Percentiles rank a stretch among this genome's conserved stretches.
Evolutionary conservation across 1,140 invertebrate genomes (phyloP).

Genomic region (Pachyrhynchus sulphureomaculatus): DNA sequence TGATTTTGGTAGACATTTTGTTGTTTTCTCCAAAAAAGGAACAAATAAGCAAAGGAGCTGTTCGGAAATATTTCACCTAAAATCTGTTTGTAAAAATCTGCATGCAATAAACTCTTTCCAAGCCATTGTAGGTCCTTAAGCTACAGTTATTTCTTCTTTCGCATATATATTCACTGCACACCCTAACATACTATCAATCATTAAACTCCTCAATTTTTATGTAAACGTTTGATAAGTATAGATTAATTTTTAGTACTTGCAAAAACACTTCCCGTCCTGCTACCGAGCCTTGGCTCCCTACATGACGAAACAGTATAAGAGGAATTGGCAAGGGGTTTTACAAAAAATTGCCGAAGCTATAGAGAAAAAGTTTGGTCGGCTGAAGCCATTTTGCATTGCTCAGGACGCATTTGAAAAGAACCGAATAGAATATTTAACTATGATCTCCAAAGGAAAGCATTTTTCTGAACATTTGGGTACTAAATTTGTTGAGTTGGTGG

Average conservation of each 20-base stretch:
- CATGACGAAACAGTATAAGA: conserved; percentile 54
- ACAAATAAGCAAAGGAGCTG: too few species aligned
- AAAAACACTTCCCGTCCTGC: conserved; percentile 58
- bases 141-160: too few species aligned
- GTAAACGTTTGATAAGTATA: too few species aligned
- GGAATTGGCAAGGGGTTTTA: conserved; percentile 57
- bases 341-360: conserved; percentile 61
- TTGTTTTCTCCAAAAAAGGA: too few species aligned
- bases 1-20: too few species aligned
- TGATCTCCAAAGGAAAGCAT: conserved; percentile 57
- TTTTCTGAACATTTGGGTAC: conserved; percentile 50
- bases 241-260: conserved; percentile 56
- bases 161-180: too few species aligned
- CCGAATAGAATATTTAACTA: conserved; percentile 58
- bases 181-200: too few species aligned
- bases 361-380: conserved; percentile 61
- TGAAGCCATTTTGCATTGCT: conserved; percentile 59
- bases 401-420: conserved; percentile 58
- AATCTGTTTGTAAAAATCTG: too few species aligned
- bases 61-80: too few species aligned
- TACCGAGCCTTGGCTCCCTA: conserved; percentile 46
- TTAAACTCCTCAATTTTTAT: too few species aligned
- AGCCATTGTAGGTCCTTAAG: too few species aligned
- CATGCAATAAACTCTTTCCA: too few species aligned
- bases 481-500: conserved; percentile 48